phyloP scores from a whole-genome alignment of 2,888 invertebrate genomes.

The Alsophila aescularia region DNA sequence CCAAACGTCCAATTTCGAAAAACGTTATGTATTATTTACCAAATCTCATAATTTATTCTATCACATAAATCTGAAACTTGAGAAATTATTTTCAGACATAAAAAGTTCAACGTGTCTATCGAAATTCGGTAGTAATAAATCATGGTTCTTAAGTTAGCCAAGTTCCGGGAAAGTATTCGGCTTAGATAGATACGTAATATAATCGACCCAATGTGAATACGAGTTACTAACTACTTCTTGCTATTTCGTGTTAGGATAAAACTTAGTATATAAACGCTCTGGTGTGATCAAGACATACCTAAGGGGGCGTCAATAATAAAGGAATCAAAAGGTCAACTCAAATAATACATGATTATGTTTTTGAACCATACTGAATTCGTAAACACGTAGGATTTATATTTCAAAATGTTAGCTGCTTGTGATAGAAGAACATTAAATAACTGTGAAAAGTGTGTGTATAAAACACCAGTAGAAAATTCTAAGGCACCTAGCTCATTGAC shows the following conservation, averaged over 20 bases:
- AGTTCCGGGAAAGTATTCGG: slow-evolving; percentile 15
- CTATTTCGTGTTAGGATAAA: slow-evolving; percentile 12
- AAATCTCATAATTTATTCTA: slow-evolving; percentile 23
- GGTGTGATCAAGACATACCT: too few relatives aligned
- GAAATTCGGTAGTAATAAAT: slow-evolving; percentile 33
- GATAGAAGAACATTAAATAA: too few relatives aligned
- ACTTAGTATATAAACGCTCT: too few relatives aligned
- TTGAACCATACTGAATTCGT: too few relatives aligned
- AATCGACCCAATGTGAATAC: slow-evolving; percentile 18
- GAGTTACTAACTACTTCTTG: slow-evolving; percentile 13
- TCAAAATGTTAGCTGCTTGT: not conserved
- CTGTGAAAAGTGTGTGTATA: too few relatives aligned
- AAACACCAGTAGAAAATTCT: not conserved
- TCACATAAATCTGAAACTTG: slow-evolving; percentile 33
- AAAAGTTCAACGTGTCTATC: slow-evolving; percentile 38
- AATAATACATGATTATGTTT: too few relatives aligned
- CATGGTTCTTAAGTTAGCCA: slow-evolving; percentile 24
- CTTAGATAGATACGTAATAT: slow-evolving; percentile 25
- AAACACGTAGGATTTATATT: not conserved
- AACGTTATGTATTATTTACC: not conserved
- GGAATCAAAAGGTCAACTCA: too few relatives aligned
- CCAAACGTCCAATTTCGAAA: too few relatives aligned
- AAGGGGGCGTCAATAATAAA: too few relatives aligned
- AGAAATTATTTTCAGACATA: slow-evolving; percentile 31
- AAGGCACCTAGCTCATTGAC: not conserved